Conservation (phyloP, 2,797 vertebrate genomes). For the Valencia hispanica region DNA sequence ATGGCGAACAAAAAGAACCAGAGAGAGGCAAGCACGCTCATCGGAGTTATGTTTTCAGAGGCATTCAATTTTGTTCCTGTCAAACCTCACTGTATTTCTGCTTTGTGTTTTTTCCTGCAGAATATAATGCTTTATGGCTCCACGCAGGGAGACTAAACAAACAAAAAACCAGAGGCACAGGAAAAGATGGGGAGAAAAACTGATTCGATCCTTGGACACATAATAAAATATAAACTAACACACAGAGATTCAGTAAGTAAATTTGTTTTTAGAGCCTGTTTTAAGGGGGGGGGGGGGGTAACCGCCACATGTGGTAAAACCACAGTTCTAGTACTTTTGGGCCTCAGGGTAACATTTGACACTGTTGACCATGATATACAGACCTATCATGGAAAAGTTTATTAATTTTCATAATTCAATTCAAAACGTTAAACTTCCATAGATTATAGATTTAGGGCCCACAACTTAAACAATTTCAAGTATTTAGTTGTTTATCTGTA, state of each 20-base stretch:
- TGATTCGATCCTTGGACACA: constrained; percentile 41
- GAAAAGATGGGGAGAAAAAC: constrained; percentile 2
- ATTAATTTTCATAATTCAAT: no score
- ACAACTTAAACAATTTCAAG: no score
- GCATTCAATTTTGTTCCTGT: constrained; percentile 51
- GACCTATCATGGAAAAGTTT: no score
- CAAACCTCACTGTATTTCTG: constrained; percentile 36
- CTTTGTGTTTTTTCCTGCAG: constrained; percentile 6
- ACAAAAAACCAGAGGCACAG: neutral
- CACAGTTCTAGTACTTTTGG: no score
- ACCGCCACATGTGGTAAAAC: no score
- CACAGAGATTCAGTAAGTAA: neutral
- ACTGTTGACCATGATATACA: no score
- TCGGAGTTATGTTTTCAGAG: constrained; percentile 40
- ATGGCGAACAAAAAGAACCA: neutral
- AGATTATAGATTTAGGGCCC: no score
- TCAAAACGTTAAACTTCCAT: no score
- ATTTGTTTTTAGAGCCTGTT: constrained; percentile 6
- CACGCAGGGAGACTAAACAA: neutral
- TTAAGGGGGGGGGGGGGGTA: neutral
- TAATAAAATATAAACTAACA: constrained; percentile 11
- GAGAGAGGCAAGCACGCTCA: constrained; percentile 7
- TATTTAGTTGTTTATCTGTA: no score
- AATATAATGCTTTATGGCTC: constrained; percentile 15
- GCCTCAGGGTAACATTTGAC: no score